phyloP scores from a whole-genome alignment of 1,140 invertebrate genomes.

The Probaryconus sp. region DNA sequence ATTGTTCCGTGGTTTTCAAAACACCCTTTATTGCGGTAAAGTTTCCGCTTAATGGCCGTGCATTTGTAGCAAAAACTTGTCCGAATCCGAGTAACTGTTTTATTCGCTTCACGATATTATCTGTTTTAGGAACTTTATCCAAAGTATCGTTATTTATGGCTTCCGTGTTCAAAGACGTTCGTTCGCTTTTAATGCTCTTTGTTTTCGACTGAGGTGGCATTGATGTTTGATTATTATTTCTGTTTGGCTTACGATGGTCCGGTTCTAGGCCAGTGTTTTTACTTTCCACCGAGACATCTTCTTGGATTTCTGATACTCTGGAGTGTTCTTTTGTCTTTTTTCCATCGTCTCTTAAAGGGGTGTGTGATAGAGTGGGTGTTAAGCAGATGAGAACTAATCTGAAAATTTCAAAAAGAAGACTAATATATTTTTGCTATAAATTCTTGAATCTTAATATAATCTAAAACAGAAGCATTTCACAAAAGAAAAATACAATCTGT shows the following conservation, averaged over 20 bases:
- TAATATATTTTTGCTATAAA: background rate
- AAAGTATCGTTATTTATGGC: slow-evolving; percentile 26
- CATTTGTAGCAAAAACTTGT: slow-evolving; percentile 7
- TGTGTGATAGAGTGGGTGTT: slow-evolving; percentile 15
- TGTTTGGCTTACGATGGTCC: background rate
- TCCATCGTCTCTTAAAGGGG: slow-evolving; percentile 15
- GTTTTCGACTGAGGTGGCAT: too few species aligned
- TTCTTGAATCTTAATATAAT: too few species aligned
- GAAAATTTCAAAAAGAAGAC: slow-evolving; percentile 6
- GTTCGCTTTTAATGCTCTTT: background rate
- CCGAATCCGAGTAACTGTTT: slow-evolving; percentile 18
- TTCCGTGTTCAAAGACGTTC: background rate
- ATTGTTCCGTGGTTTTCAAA: slow-evolving; percentile 11
- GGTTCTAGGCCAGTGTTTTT: slow-evolving; percentile 1
- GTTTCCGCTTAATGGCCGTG: slow-evolving; percentile 9
- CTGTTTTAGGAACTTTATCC: slow-evolving; percentile 19
- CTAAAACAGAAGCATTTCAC: too few species aligned
- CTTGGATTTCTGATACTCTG: too few species aligned
- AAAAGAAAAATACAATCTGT: too few species aligned
- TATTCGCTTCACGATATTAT: slow-evolving; percentile 33
- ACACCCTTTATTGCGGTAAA: background rate
- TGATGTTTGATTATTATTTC: slow-evolving; percentile 8
- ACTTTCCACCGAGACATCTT: slow-evolving; percentile 25
- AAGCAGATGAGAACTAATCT: slow-evolving; percentile 31
- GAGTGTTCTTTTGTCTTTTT: too few species aligned